Evolutionary conservation across 2,113 vertebrate species (phyloP), one percentile per base, ranked within the genome.

Genomic region (Perca schrenkii): DNA sequence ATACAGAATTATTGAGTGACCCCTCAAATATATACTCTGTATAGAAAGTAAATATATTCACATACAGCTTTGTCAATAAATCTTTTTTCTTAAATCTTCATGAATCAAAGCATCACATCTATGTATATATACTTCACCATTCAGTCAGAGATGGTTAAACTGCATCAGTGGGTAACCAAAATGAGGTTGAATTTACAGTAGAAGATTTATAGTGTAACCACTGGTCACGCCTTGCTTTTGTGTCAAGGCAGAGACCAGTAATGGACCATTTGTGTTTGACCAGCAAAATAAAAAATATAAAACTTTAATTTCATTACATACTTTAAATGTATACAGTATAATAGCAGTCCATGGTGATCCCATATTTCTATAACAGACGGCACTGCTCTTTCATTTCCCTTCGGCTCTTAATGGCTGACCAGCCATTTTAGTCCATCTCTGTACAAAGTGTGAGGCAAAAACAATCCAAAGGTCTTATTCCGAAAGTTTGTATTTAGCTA

Each of bases 281-380:
- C 64, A 78, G 73, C 69, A 85, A 88, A 82, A 90, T 89, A 85
- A 79, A 91, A 90, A 93, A 92, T 88, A 93, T 77, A 89, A 91
- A 89, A 84, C 60, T 86, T 91, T 84, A 10, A 79, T 74, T 84
- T 89, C 80, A 90, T 84, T 67, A 79, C 85, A 91, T 69, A 83
- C 85, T 84, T 85, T 58, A 96, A 80, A 94, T 95, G 46, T 94
- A 94, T 88, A 85, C 72, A 80, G 69, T 54, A 69, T 68, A 73
- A 56, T 17, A 56, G 6, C 53, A 67, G 79, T 75, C 85, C 60
- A 49, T 56, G 50, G 43, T 36, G 12, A 16, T 25, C 47, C 21
- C 36, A 56, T 6, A 43, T 65, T 31, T 21, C 16, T 63, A 62
- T 19, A 22, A 22, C 13, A 17, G 34, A 46, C 19, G 28, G 50